These are phyloP conservation scores for Trimorus sp. DNA, from an alignment of 2,888 invertebrate species.

Conservation along the genomic window DNA sequence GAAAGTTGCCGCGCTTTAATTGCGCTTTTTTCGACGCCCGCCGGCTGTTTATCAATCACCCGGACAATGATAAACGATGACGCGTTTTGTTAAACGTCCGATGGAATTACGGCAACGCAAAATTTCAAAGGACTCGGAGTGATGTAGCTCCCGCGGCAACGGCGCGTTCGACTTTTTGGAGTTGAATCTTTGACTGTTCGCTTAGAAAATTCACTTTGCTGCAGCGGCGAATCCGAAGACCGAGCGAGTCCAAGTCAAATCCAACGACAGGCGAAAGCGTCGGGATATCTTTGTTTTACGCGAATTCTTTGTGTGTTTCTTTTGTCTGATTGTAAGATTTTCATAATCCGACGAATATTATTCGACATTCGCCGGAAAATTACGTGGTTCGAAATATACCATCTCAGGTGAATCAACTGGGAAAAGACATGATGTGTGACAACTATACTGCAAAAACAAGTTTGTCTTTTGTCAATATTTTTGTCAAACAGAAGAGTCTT, in stretches of 20 bases:
- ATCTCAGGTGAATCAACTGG: no score
- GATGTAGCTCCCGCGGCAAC: constrained; percentile 16
- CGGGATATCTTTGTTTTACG: no score
- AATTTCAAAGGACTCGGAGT: constrained; percentile 35
- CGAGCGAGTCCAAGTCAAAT: not conserved
- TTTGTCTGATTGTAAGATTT: no score
- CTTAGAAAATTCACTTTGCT: constrained; percentile 13
- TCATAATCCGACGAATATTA: no score
- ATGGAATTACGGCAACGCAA: constrained; percentile 26
- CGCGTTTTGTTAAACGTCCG: constrained; percentile 34
- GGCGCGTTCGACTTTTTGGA: constrained; percentile 2
- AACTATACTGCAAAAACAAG: no score
- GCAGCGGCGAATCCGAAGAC: constrained; percentile 5
- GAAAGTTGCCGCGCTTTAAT: constrained; percentile 36
- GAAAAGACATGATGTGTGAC: no score
- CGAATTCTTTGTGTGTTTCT: no score
- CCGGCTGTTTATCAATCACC: constrained; percentile 51
- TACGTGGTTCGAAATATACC: no score
- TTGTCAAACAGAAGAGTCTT: no score
- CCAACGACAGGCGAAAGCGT: not conserved
- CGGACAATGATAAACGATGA: constrained; percentile 49
- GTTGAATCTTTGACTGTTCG: constrained; percentile 18
- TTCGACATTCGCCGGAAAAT: no score
- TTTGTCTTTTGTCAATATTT: no score
- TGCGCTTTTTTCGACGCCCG: constrained; percentile 31